These are phyloP conservation scores for Myotis planiceps DNA, from an alignment of 2,797 vertebrate species.

Conservation along the genomic window DNA sequence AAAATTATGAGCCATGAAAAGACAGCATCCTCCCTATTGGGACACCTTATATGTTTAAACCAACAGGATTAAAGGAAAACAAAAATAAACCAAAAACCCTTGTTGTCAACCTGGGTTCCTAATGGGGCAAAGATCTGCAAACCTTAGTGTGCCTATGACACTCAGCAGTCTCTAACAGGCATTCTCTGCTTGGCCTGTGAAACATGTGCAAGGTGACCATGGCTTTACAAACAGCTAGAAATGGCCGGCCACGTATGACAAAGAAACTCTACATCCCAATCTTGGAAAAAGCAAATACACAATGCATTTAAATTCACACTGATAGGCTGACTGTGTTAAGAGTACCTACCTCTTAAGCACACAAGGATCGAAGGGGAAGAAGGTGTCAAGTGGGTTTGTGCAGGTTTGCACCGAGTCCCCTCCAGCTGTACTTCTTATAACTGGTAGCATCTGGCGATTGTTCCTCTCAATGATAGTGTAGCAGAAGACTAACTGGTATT, in stretches of 20 bases:
- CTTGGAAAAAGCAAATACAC: background rate
- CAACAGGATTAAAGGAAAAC: background rate
- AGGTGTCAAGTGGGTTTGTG: constrained; percentile 96
- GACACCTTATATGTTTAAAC: background rate
- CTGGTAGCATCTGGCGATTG: constrained; percentile 91
- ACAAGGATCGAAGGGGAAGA: constrained; percentile 98
- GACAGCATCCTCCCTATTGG: background rate
- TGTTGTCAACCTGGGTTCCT: background rate
- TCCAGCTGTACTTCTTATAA: constrained; percentile 90
- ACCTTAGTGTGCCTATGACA: background rate
- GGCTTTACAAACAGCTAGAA: background rate
- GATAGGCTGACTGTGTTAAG: background rate
- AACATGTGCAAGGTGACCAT: fast-evolving
- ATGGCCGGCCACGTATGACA: fast-evolving
- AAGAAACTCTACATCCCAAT: background rate
- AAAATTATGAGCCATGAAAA: background rate
- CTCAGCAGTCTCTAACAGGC: too few relatives aligned
- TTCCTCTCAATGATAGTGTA: constrained; percentile 98
- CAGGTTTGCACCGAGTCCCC: constrained; percentile 90
- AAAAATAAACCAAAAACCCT: background rate
- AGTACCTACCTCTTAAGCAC: constrained; percentile 92
- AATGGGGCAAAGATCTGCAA: background rate
- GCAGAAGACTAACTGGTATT: constrained; percentile 98
- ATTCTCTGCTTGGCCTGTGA: background rate
- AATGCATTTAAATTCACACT: background rate